Evolutionary conservation across 2,888 invertebrate genomes (phyloP).

Genomic region (Aporophyla lueneburgensis): DNA sequence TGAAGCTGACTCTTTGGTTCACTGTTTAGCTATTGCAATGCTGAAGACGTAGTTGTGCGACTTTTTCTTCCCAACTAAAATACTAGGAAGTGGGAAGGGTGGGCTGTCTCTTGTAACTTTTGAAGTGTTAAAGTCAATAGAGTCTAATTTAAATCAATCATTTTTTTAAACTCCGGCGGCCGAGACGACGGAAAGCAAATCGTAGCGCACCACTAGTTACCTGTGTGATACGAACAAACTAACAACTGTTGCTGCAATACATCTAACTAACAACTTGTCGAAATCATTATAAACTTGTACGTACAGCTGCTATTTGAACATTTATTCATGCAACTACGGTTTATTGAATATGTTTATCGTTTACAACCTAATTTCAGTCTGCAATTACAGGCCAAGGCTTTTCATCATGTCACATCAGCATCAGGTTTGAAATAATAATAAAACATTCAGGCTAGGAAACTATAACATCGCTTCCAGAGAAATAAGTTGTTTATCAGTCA

Average conservation of each 20-base stretch:
- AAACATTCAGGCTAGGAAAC: too few relatives aligned
- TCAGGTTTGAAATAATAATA: too few relatives aligned
- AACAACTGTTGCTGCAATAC: constrained; percentile 8
- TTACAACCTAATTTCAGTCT: too few relatives aligned
- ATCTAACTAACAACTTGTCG: too few relatives aligned
- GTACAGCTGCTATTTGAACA: neutral
- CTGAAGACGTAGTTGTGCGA: neutral
- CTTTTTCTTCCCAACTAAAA: too few relatives aligned
- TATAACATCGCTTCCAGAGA: too few relatives aligned
- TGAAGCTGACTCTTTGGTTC: neutral
- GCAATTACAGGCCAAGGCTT: too few relatives aligned
- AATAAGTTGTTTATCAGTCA: too few relatives aligned
- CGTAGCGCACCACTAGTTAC: too few relatives aligned
- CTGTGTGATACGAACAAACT: constrained; percentile 18
- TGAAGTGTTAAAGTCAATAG: neutral
- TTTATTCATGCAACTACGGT: neutral
- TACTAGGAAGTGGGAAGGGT: neutral
- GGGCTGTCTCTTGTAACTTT: neutral
- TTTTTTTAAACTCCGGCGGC: too few relatives aligned
- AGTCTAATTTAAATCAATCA: neutral
- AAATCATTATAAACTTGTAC: neutral
- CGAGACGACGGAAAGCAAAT: too few relatives aligned
- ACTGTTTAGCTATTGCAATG: neutral
- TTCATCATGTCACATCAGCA: too few relatives aligned
- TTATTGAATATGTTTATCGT: neutral